Evolutionary conservation across 2,888 invertebrate species (phyloP).

Genomic region (Patella ulyssiponensis): DNA sequence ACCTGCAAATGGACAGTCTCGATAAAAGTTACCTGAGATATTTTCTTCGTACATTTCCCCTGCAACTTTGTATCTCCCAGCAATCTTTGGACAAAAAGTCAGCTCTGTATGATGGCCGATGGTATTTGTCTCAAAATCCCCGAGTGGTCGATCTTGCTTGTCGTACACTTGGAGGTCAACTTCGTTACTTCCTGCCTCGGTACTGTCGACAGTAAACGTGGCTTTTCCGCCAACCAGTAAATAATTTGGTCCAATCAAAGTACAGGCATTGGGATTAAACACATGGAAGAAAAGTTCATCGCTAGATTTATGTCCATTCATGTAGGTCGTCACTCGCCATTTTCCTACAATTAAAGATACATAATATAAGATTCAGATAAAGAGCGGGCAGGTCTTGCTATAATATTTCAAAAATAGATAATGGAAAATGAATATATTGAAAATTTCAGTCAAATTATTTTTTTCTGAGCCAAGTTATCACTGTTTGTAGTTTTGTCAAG

Average conservation of each 20-base stretch:
- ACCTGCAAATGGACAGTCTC: too few species aligned
- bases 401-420: too few species aligned
- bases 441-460: too few species aligned
- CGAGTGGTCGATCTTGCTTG: background rate
- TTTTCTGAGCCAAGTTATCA: too few species aligned
- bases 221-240: conserved; percentile 73
- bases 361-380: background rate
- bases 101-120: background rate
- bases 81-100: background rate
- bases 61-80: background rate
- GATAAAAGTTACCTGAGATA: background rate
- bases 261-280: conserved; percentile 73
- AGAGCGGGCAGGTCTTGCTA: background rate
- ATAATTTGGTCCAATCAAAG: conserved; percentile 71
- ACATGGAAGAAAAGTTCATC: conserved; percentile 82
- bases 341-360: conserved; percentile 41
- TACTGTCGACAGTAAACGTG: conserved; percentile 69
- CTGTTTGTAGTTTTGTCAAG: too few species aligned
- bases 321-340: conserved; percentile 56
- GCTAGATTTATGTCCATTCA: conserved; percentile 82
- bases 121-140: background rate
- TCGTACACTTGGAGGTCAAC: background rate
- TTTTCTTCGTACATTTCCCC: background rate
- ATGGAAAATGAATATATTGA: too few species aligned
- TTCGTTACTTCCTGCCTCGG: background rate